phyloP scores from a whole-genome alignment of 1,140 invertebrate species.

The Drosophila carrolli region DNA sequence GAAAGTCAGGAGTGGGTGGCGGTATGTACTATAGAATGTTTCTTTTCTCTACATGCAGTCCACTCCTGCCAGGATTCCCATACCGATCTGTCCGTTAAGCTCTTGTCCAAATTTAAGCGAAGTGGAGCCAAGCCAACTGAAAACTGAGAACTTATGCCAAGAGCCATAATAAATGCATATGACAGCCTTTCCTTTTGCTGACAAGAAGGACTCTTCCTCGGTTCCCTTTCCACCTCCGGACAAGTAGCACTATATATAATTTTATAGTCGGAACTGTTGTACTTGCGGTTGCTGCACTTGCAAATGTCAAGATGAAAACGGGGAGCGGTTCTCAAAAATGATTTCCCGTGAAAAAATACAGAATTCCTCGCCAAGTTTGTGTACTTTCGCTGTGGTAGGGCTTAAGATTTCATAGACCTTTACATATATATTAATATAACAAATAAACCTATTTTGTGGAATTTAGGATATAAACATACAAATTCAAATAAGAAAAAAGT shows the following conservation, averaged over 20 bases:
- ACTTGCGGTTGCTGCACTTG: conserved; percentile 49
- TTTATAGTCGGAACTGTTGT: conserved; percentile 23
- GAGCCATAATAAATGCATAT: conserved; percentile 64
- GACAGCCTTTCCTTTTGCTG: conserved; percentile 74
- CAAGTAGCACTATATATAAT: conserved; percentile 41
- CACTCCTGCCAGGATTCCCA: neutral
- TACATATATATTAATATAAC: neutral
- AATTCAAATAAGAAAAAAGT: no score
- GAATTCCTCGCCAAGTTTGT: no score
- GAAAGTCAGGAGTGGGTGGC: neutral
- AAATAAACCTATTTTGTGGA: no score
- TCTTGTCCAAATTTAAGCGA: conserved; percentile 24
- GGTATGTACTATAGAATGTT: conserved; percentile 21
- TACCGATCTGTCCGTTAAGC: conserved; percentile 10
- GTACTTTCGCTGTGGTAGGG: no score
- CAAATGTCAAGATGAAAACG: conserved; percentile 47
- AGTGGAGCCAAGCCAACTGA: conserved; percentile 28
- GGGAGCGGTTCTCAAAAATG: conserved; percentile 6
- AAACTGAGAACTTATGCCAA: conserved; percentile 52
- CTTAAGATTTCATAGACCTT: no score
- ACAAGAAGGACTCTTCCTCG: conserved; percentile 61
- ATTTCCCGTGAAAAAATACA: neutral
- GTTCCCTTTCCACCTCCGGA: neutral
- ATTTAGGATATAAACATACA: no score
- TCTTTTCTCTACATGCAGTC: neutral